These are phyloP conservation scores for Macquaria ambigua DNA, from an alignment of 2,113 vertebrate species.

Conservation along the genomic window DNA sequence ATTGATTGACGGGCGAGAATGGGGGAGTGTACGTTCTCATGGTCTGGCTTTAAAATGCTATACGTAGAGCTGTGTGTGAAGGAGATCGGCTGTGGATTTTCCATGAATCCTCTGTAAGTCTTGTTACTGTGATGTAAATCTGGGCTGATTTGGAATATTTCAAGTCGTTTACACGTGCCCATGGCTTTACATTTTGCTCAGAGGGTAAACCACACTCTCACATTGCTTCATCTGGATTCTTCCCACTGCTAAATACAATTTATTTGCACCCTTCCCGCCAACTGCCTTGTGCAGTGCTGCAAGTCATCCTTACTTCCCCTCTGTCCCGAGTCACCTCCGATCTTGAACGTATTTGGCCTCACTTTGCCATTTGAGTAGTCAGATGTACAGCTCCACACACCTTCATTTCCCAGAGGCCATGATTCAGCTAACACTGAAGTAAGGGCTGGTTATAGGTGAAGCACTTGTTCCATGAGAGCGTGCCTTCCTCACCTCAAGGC, in stretches of 20 bases:
- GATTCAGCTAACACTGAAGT: not conserved
- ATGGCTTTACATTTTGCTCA: slow-evolving; percentile 8
- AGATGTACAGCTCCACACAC: slow-evolving; percentile 4
- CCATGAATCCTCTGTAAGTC: not conserved
- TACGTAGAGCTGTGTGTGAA: not conserved
- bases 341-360: slow-evolving; percentile 23
- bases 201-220: not conserved
- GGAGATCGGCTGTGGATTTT: not conserved
- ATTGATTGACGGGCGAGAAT: slow-evolving; percentile 29
- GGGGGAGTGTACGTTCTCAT: not conserved
- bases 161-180: not conserved
- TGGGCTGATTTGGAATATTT: slow-evolving; percentile 10
- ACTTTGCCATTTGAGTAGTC: slow-evolving; percentile 22
- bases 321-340: not conserved
- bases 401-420: slow-evolving; percentile 22
- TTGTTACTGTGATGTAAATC: slow-evolving; percentile 5
- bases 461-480: slow-evolving; percentile 13
- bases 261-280: slow-evolving; percentile 1
- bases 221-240: not conserved
- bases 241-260: slow-evolving; percentile 20
- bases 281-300: not conserved
- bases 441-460: slow-evolving; percentile 31
- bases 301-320: slow-evolving; percentile 1
- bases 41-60: not conserved
- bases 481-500: slow-evolving; percentile 23